Percentiles rank a stretch among this genome's conserved stretches.
phyloP scores from a whole-genome alignment of 2,797 vertebrate species.

The Xerus rutilus region DNA sequence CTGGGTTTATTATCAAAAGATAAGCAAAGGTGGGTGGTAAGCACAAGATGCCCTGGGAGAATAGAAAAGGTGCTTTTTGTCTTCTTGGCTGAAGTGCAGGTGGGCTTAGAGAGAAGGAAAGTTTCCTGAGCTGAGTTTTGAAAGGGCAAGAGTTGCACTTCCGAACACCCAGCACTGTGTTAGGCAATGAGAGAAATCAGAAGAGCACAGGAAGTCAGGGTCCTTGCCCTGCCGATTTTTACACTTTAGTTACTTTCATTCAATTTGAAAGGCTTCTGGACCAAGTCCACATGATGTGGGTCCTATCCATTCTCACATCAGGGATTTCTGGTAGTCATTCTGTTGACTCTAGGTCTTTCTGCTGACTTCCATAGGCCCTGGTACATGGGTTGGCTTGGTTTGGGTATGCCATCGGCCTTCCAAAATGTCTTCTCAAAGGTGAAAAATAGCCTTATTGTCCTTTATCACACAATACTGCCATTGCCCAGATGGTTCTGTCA shows the following conservation, averaged over 20 bases:
- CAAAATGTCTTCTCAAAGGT: neutral
- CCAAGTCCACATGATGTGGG: neutral
- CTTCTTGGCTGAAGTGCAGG: neutral
- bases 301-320: neutral
- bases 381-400: neutral
- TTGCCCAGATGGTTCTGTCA: neutral
- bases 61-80: neutral
- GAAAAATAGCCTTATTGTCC: too few species aligned
- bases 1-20: neutral
- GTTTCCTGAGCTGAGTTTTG: neutral
- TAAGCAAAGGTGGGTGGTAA: neutral
- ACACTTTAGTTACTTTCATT: neutral
- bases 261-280: neutral
- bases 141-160: neutral
- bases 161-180: neutral
- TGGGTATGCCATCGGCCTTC: neutral
- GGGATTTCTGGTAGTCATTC: neutral
- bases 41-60: too few species aligned
- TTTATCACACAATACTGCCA: fast-evolving
- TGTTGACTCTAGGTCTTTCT: neutral
- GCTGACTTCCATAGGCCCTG: neutral
- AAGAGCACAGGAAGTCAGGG: neutral
- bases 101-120: fast-evolving
- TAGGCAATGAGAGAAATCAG: neutral
- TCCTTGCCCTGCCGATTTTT: neutral